A percentile compares a stretch with the other conserved stretches of the same genome.
Conservation (phyloP, 2,113 vertebrate genomes). For the Cisticola juncidis region DNA sequence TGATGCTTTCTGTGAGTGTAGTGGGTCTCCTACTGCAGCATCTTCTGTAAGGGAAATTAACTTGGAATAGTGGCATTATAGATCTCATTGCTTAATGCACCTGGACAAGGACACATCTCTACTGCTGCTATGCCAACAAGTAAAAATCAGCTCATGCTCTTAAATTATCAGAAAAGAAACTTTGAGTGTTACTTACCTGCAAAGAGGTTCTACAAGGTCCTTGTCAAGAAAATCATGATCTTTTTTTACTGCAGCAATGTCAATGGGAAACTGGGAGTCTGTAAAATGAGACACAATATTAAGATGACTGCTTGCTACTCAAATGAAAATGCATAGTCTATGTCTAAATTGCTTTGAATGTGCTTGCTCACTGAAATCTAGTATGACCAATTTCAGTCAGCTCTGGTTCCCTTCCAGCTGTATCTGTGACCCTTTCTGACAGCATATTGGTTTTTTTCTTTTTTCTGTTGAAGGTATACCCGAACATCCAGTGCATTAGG, state of each 20-base stretch:
- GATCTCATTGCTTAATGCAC: neutral
- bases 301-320: neutral
- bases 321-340: neutral
- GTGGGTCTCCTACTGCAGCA: neutral
- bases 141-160: neutral
- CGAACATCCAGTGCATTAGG: neutral
- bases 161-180: conserved; percentile 3
- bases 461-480: neutral
- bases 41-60: neutral
- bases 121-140: neutral
- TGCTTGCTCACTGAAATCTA: neutral
- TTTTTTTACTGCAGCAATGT: conserved; percentile 92
- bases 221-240: conserved; percentile 99
- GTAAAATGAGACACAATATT: conserved; percentile 31
- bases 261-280: conserved; percentile 96
- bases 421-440: neutral
- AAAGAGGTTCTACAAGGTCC: conserved; percentile 97
- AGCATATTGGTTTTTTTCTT: neutral
- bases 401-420: neutral
- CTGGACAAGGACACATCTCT: neutral
- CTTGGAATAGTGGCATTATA: neutral
- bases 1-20: neutral
- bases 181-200: conserved; percentile 81
- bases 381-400: neutral
- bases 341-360: neutral